Evolutionary conservation across 2,888 invertebrate species (phyloP).

Genomic region (Volucella zonaria): DNA sequence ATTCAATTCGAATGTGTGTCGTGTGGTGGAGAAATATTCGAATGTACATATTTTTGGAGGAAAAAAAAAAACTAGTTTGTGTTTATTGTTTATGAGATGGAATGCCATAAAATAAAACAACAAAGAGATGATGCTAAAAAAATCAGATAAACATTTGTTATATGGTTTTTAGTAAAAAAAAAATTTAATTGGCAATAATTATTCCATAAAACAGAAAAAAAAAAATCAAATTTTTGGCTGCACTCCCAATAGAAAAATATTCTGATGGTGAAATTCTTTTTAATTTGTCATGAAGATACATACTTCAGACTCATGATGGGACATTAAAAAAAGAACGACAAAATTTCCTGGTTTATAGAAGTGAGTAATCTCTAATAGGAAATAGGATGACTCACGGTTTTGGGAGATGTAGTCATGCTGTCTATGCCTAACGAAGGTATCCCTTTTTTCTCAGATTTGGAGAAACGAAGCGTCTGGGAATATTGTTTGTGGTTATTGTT

Average conservation of each 20-base stretch:
- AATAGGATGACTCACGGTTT: too few species aligned
- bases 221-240: too few species aligned
- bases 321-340: too few species aligned
- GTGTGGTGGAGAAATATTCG: background rate
- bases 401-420: too few species aligned
- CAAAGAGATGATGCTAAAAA: background rate
- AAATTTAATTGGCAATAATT: constrained; percentile 27
- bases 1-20: background rate
- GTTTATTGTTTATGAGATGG: constrained; percentile 9
- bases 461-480: too few species aligned
- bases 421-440: too few species aligned
- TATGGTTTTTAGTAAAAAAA: constrained; percentile 6
- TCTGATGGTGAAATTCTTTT: background rate
- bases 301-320: too few species aligned
- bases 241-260: too few species aligned
- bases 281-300: background rate
- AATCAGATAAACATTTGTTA: background rate
- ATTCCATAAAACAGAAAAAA: background rate
- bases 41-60: constrained; percentile 11
- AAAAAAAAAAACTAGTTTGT: constrained; percentile 1
- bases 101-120: background rate
- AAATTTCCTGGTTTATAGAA: too few species aligned
- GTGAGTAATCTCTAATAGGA: too few species aligned
- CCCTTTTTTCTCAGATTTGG: too few species aligned
- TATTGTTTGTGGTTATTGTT: too few species aligned